These are phyloP conservation scores for Myotis pilosus DNA, from an alignment of 2,797 vertebrate species.

Conservation along the genomic window DNA sequence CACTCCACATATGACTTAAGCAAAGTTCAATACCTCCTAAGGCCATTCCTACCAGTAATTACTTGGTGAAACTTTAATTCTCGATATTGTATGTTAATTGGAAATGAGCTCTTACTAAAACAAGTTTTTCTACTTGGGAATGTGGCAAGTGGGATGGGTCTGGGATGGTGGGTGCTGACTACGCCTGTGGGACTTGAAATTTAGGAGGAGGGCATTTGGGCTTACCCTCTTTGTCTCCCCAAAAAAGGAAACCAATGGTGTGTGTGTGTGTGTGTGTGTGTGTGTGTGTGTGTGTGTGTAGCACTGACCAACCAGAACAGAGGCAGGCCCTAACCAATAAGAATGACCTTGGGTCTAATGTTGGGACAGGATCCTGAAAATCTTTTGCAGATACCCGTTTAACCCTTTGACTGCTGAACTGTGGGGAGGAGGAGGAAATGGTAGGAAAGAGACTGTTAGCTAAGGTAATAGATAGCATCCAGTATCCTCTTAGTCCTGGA, in stretches of 20 bases:
- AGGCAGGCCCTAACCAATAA: neutral
- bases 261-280: neutral
- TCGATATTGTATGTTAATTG: neutral
- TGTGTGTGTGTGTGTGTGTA: too few relatives aligned
- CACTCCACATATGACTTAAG: neutral
- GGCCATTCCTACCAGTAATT: neutral
- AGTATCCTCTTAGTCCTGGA: neutral
- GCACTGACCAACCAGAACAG: neutral
- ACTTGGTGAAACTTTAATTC: neutral
- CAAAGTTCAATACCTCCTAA: neutral
- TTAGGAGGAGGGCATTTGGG: neutral
- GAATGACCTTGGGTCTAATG: neutral
- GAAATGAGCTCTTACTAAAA: neutral
- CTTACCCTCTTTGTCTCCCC: neutral
- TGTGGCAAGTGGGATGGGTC: neutral
- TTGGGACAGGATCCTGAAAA: neutral
- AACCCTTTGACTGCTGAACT: neutral
- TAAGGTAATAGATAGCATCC: neutral
- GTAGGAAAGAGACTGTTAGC: neutral
- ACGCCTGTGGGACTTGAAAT: neutral
- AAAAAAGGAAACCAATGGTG: neutral
- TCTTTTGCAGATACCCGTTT: neutral
- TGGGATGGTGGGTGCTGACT: neutral
- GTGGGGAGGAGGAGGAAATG: neutral
- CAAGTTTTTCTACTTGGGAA: neutral